phyloP scores from a whole-genome alignment of 2,113 vertebrate genomes.

The Uropsilus gracilis region DNA sequence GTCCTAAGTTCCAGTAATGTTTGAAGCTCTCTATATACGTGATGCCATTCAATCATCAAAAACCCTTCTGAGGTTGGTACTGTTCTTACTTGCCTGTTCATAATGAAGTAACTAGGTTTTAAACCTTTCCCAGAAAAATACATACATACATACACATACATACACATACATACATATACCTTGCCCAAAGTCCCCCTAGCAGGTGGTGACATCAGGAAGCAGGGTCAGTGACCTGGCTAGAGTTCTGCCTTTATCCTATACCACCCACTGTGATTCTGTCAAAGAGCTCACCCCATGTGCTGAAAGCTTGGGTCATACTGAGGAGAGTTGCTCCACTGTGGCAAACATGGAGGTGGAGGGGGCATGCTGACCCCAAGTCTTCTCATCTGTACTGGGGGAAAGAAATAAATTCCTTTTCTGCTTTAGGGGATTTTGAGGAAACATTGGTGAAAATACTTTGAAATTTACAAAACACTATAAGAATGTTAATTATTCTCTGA shows the following conservation, averaged over 20 bases:
- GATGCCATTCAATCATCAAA: neutral
- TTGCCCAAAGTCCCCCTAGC: neutral
- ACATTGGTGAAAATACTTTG: neutral
- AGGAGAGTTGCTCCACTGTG: neutral
- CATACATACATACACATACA: no score
- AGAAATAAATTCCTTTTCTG: no score
- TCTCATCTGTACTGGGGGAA: neutral
- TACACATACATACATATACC: no score
- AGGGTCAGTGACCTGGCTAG: no score
- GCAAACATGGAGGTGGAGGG: neutral
- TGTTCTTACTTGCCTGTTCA: neutral
- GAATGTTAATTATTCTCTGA: neutral
- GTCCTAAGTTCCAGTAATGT: neutral
- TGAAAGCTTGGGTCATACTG: neutral
- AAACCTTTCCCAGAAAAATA: no score
- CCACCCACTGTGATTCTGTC: fast-evolving
- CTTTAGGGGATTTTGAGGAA: neutral
- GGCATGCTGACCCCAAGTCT: neutral
- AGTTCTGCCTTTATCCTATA: neutral
- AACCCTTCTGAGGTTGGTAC: neutral
- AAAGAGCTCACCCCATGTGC: neutral
- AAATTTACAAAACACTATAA: neutral
- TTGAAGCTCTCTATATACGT: neutral
- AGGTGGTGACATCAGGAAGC: neutral
- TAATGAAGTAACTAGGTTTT: neutral